phyloP scores from a whole-genome alignment of 2,797 vertebrate species.

The Pangasius macronema region DNA sequence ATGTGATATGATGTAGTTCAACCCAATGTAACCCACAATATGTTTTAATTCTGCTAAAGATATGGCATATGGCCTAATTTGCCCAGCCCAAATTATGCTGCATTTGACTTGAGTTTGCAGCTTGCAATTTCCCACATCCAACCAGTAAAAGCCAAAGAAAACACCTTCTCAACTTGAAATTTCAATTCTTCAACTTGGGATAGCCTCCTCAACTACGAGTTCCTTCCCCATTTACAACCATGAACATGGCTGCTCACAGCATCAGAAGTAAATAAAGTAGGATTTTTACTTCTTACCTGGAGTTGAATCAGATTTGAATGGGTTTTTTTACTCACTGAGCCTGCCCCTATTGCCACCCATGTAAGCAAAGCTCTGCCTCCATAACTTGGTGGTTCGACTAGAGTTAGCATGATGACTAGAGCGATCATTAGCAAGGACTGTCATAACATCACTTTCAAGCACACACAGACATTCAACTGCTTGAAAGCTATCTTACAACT shows the following conservation, averaged over 20 bases:
- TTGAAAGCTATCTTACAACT: not conserved
- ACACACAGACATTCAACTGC: not conserved
- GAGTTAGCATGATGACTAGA: not conserved
- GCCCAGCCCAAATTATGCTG: not conserved
- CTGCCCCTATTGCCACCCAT: not conserved
- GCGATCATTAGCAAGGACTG: not conserved
- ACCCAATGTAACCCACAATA: not conserved
- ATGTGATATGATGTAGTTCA: not conserved
- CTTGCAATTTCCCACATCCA: not conserved
- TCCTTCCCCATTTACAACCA: not conserved
- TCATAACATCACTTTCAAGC: not conserved
- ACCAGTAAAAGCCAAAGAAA: slow-evolving; percentile 4
- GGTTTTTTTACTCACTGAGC: not conserved
- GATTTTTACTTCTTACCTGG: not conserved
- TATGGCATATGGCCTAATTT: not conserved
- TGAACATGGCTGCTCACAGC: not conserved
- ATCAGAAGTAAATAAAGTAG: not conserved
- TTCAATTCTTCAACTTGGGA: not conserved
- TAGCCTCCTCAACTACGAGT: not conserved
- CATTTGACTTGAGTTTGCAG: not conserved
- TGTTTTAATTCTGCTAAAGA: not conserved
- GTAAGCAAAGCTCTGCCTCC: not conserved
- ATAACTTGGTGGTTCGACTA: not conserved
- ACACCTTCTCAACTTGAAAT: not conserved
- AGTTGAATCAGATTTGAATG: not conserved